A percentile compares a stretch with the other conserved stretches of the same genome.
Evolutionary conservation across 1,140 invertebrate genomes (phyloP).

Genomic region (Rhizoglyphus robini): DNA sequence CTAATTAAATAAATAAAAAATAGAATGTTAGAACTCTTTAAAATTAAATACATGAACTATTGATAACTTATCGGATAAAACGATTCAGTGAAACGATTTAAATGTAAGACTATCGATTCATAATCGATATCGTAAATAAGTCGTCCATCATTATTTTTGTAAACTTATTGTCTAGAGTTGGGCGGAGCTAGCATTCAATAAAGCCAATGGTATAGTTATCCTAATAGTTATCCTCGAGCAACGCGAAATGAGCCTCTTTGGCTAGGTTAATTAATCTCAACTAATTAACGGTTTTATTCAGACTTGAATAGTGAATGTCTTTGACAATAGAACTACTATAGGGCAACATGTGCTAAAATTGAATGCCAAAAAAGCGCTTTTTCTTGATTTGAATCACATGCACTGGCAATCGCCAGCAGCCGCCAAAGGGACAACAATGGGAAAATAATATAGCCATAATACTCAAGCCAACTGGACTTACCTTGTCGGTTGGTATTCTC

Average conservation of each 20-base stretch:
- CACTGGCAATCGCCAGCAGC: no score
- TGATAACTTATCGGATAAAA: no score
- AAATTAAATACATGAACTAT: neutral
- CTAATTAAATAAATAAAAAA: neutral
- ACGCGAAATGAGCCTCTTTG: neutral
- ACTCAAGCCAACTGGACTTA: neutral
- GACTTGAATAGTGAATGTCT: neutral
- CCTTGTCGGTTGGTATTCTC: neutral
- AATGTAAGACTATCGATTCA: slow-evolving; percentile 5
- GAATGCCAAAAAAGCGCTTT: neutral
- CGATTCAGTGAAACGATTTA: no score
- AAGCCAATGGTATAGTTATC: slow-evolving; percentile 18
- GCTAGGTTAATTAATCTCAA: neutral
- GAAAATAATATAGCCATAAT: neutral
- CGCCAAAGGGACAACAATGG: no score
- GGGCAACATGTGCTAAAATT: neutral
- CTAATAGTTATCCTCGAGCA: slow-evolving; percentile 18
- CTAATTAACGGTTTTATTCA: neutral
- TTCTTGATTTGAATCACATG: no score
- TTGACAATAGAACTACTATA: neutral
- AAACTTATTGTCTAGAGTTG: neutral
- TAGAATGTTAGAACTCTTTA: neutral
- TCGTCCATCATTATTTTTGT: neutral
- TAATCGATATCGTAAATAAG: neutral
- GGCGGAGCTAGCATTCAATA: slow-evolving; percentile 7